Evolutionary conservation across 2,113 vertebrate species (phyloP).

Genomic region (Cyphomyrus discorhynchus): DNA sequence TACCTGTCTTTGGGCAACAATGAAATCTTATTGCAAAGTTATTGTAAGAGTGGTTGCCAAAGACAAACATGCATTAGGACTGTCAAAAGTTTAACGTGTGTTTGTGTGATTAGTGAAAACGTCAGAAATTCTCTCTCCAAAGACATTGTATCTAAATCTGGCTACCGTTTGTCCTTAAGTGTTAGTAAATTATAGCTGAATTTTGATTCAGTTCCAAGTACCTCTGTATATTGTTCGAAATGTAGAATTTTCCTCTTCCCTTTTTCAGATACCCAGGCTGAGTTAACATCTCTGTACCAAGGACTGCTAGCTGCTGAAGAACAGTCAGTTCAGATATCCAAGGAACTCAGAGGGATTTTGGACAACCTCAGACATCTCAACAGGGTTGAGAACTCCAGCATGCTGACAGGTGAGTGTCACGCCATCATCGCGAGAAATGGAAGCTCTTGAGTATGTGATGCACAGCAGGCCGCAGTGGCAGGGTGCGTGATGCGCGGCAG

Average conservation of each 20-base stretch:
- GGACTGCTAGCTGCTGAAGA: constrained; percentile 54
- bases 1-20: not conserved
- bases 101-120: not conserved
- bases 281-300: constrained; percentile 55
- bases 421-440: not conserved
- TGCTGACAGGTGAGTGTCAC: constrained; percentile 45
- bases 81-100: not conserved
- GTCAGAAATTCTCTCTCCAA: not conserved
- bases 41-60: not conserved
- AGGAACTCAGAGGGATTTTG: constrained; percentile 49
- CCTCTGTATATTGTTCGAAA: not conserved
- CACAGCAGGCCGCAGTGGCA: not conserved
- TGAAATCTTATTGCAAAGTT: not conserved
- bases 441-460: not conserved
- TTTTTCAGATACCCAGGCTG: not conserved
- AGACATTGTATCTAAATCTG: not conserved
- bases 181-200: not conserved
- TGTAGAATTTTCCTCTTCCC: not conserved
- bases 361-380: constrained; percentile 45
- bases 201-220: not conserved
- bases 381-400: constrained; percentile 13
- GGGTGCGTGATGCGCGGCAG: too few species aligned
- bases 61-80: not conserved
- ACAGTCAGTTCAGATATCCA: constrained; percentile 48
- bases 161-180: not conserved